Conservation (phyloP, 1,140 invertebrate species). For the Tyrophagus putrescentiae region DNA sequence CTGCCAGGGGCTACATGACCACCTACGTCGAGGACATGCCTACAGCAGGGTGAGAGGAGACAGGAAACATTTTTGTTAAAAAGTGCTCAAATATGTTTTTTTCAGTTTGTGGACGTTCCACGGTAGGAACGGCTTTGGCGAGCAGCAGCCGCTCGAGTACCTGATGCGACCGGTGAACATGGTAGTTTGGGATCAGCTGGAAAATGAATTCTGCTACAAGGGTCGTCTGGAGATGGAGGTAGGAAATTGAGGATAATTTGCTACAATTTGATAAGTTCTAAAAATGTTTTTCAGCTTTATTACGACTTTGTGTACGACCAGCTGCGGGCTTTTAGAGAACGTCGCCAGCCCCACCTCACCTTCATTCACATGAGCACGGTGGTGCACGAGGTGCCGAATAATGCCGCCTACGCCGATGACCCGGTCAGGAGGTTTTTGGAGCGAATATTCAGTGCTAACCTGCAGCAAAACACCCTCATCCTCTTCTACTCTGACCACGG, state of each 20-base stretch:
- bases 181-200: background rate
- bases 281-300: background rate
- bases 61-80: too few species aligned
- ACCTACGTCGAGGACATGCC: background rate
- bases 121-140: background rate
- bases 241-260: background rate
- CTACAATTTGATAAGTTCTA: background rate
- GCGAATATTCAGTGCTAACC: conserved; percentile 21
- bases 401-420: conserved; percentile 30
- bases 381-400: conserved; percentile 33
- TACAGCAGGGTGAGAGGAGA: too few species aligned
- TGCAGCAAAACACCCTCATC: conserved; percentile 28
- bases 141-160: conserved; percentile 13
- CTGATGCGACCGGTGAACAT: background rate
- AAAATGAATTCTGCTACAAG: background rate
- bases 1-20: background rate
- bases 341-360: background rate
- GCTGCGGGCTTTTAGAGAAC: background rate
- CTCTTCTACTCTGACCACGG: conserved; percentile 30
- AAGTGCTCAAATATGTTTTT: too few species aligned
- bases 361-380: conserved; percentile 28
- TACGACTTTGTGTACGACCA: background rate
- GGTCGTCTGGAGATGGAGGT: background rate
- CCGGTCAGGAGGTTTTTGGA: conserved; percentile 30
- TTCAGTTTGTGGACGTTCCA: background rate